phyloP scores from a whole-genome alignment of 2,113 vertebrate genomes.

The Mystacornis crossleyi region DNA sequence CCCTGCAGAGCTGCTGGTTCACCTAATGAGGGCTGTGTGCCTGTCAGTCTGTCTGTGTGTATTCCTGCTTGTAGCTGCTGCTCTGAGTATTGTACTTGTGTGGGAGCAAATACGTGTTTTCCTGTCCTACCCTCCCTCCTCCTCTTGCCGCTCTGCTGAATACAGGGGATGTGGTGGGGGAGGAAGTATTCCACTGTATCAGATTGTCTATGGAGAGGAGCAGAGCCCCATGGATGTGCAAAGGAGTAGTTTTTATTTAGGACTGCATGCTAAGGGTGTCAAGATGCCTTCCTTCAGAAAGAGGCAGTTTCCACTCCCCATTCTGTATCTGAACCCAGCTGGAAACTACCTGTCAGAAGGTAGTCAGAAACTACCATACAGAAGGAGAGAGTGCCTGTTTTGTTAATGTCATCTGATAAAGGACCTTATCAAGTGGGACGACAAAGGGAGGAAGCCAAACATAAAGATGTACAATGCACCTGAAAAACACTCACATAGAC shows the following conservation, averaged over 20 bases:
- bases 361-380: too few relatives aligned
- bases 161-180: rapidly evolving
- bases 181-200: not conserved
- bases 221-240: not conserved
- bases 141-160: not conserved
- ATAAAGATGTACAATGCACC: not conserved
- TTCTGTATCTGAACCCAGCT: not conserved
- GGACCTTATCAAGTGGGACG: not conserved
- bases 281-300: not conserved
- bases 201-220: not conserved
- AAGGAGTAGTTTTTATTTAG: not conserved
- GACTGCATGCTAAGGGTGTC: not conserved
- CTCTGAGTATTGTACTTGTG: not conserved
- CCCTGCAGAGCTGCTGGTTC: not conserved
- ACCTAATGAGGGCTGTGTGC: not conserved
- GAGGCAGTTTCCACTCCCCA: not conserved
- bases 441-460: not conserved
- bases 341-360: not conserved
- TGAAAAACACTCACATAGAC: rapidly evolving
- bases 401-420: not conserved
- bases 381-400: not conserved
- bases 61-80: not conserved
- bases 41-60: not conserved
- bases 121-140: not conserved
- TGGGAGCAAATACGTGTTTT: not conserved